Conservation (phyloP, 2,797 vertebrate species). For the Chaetophractus vellerosus region DNA sequence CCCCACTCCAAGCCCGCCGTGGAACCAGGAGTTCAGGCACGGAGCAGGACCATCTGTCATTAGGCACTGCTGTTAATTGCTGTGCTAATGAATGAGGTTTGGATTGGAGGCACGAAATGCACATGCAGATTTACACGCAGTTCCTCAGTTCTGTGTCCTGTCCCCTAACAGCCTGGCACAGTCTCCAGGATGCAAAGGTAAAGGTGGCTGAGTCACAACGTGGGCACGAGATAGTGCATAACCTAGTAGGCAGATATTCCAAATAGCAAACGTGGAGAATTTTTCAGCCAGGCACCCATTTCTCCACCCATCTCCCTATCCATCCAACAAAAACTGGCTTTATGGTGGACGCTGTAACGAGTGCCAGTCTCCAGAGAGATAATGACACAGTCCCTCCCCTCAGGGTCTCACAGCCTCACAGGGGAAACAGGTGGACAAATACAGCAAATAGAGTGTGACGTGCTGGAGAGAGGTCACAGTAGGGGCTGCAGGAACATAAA, state of each 20-base stretch:
- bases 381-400: not conserved
- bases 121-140: conserved; percentile 16
- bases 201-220: not conserved
- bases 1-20: not conserved
- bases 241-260: not conserved
- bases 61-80: conserved; percentile 71
- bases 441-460: not conserved
- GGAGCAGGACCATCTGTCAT: conserved; percentile 60
- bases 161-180: not conserved
- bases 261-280: not conserved
- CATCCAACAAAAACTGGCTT: not conserved
- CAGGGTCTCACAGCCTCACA: not conserved
- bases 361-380: not conserved
- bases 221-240: rapidly evolving
- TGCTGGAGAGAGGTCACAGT: not conserved
- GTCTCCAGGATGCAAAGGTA: not conserved
- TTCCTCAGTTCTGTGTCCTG: not conserved
- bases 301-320: not conserved
- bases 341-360: not conserved
- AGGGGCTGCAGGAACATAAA: not conserved
- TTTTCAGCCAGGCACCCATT: rapidly evolving
- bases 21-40: conserved; percentile 50
- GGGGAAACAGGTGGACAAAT: not conserved
- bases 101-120: conserved; percentile 67
- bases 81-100: conserved; percentile 70